Conservation (phyloP, 64 coral and sea anemone genomes). For the Montipora foliosa region DNA sequence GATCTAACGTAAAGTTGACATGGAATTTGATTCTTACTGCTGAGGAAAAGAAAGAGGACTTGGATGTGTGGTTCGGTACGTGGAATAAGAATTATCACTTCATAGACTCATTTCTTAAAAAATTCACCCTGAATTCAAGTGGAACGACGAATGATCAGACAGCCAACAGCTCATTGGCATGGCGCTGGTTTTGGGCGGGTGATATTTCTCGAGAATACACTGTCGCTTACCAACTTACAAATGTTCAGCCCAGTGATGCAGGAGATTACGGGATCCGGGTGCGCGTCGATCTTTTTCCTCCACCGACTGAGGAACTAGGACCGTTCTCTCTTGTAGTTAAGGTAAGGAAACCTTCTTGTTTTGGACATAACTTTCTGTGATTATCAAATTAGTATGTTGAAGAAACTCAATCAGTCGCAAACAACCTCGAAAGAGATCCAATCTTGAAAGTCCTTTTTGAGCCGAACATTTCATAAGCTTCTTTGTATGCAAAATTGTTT, state of each 20-base stretch:
- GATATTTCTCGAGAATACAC: background rate
- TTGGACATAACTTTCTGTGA: too few relatives aligned
- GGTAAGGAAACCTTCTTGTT: too few relatives aligned
- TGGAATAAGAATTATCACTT: background rate
- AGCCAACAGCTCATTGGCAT: background rate
- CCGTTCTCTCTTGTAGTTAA: background rate
- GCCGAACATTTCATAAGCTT: too few relatives aligned
- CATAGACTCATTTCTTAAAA: background rate
- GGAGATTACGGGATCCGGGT: constrained; percentile 4
- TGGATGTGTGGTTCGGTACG: background rate
- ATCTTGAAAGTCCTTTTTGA: too few relatives aligned
- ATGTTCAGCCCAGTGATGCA: background rate
- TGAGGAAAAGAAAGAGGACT: background rate
- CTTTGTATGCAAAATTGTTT: too few relatives aligned
- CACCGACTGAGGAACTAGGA: background rate
- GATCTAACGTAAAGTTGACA: constrained; percentile 3
- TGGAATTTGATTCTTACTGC: constrained; percentile 11
- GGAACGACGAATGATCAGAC: background rate
- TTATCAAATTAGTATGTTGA: too few relatives aligned
- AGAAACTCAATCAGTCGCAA: too few relatives aligned
- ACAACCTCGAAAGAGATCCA: too few relatives aligned
- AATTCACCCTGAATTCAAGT: background rate
- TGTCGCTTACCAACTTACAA: constrained; percentile 7
- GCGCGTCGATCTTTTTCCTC: background rate
- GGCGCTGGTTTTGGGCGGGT: constrained; percentile 4